A percentile compares a stretch with the other conserved stretches of the same genome.
Conservation (phyloP, 2,888 invertebrate species). For the Cistogaster globosa region DNA sequence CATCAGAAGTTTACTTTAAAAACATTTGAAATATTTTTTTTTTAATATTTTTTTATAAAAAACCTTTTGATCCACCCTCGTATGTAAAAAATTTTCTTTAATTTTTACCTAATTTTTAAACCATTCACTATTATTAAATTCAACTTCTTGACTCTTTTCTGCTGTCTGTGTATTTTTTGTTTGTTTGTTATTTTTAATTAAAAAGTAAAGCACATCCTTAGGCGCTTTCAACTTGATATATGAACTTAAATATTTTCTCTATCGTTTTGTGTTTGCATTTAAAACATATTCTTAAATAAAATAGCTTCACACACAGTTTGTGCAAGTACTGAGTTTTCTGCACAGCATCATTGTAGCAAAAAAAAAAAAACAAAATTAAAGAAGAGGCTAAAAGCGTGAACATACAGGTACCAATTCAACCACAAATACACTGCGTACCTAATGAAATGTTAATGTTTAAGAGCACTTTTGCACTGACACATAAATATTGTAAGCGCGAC, state of each 20-base stretch:
- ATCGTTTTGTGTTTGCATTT: conserved; percentile 11
- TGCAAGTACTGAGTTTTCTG: neutral
- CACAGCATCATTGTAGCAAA: neutral
- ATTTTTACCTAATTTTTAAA: neutral
- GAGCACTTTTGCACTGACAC: neutral
- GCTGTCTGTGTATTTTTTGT: conserved; percentile 16
- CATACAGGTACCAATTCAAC: conserved; percentile 46
- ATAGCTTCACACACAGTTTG: conserved; percentile 10
- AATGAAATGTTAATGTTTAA: conserved; percentile 44
- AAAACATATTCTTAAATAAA: conserved; percentile 25
- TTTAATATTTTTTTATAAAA: too few relatives aligned
- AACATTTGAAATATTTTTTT: too few relatives aligned
- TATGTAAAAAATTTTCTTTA: too few relatives aligned
- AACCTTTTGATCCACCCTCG: too few relatives aligned
- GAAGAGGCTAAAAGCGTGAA: neutral
- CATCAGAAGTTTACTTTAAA: too few relatives aligned
- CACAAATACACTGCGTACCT: conserved; percentile 66
- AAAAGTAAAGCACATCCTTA: conserved; percentile 60
- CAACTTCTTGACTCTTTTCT: neutral
- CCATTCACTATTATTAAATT: neutral
- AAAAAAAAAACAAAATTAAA: neutral
- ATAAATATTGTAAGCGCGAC: conserved; percentile 50
- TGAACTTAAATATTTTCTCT: conserved; percentile 31
- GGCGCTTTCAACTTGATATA: conserved; percentile 59
- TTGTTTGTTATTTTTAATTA: conserved; percentile 65